Base-by-base conservation (phyloP, 92 coral and sea anemone genomes). In the Porites evermanni region DNA sequence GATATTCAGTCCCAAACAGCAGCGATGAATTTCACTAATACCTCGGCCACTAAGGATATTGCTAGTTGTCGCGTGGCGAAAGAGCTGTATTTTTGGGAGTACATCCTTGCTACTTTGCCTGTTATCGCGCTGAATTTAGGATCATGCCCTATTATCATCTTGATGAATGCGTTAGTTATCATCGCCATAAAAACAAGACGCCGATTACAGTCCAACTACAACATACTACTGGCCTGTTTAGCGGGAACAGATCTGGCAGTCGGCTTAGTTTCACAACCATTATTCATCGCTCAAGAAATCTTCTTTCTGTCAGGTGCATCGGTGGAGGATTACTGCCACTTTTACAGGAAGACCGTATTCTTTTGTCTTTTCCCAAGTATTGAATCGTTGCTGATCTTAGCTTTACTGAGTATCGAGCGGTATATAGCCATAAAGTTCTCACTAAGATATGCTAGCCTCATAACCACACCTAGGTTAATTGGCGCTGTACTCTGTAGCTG, bases 221-320 rank as follows among this genome's bases (percentile, higher is more conserved):
- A 79, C 73, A 79, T 79, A 10, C 6, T 79, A 73, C 52, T 79
- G 63, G 83, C 83, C 6, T 13, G 74, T 66, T 66, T 79, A 21
- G 83, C 74, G 52, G 71, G 59, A 64, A 64, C 83, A 64, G 83
- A 79, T 67, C 21, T 79, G 63, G 44, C 47, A 20, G 72, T 79
- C 2, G 83, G 83, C 2, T 4, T 79, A 2, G 14, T 66, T 20
- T 20, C 73, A 18, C 83, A 79, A 5, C 74, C 83, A 12, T 12
- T 50, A 0, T 51, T 79, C 74, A 79, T 79, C 63, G 74, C 74
- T 11, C n/a, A 20, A 65, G 61, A 65, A 67, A 67, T 79, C 47
- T 21, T 16, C 53, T 20, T 51, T 56, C 63, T 79, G 3, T 12
- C 61, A 1, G 79, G 79, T n/a, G 38, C 79, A 1, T 7, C 63